Conservation (phyloP, 2,888 invertebrate species). For the Tenodera sinensis region DNA sequence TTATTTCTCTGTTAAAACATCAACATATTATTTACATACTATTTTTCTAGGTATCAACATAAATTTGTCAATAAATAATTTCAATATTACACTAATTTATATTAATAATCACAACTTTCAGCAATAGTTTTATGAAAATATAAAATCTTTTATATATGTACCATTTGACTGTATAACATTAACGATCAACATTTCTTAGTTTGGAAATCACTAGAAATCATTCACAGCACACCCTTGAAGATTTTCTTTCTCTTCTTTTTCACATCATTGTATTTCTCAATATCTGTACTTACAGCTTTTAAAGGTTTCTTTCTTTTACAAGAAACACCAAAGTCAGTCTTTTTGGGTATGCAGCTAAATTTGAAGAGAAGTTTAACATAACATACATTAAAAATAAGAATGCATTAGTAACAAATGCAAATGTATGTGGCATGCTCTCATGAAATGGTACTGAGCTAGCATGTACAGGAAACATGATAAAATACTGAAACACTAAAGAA, state of each 20-base stretch:
- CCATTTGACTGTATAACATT: neutral
- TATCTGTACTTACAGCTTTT: neutral
- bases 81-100: conserved; percentile 22
- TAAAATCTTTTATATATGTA: conserved; percentile 23
- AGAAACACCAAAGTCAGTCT: neutral
- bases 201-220: neutral
- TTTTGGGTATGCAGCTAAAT: neutral
- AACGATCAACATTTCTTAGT: neutral
- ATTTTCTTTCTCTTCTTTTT: neutral
- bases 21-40: conserved; percentile 13
- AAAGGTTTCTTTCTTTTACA: neutral
- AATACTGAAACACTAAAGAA: neutral
- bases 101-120: conserved; percentile 15
- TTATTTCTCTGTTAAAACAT: conserved; percentile 9
- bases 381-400: neutral
- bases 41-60: conserved; percentile 16
- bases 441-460: neutral
- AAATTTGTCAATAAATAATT: conserved; percentile 27
- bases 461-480: neutral
- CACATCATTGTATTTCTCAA: neutral
- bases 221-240: neutral
- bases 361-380: neutral
- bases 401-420: neutral
- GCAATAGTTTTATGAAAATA: conserved; percentile 28
- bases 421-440: neutral